These are phyloP conservation scores for Pseudochirops corinnae DNA, from an alignment of 2,797 vertebrate species.

Conservation along the genomic window DNA sequence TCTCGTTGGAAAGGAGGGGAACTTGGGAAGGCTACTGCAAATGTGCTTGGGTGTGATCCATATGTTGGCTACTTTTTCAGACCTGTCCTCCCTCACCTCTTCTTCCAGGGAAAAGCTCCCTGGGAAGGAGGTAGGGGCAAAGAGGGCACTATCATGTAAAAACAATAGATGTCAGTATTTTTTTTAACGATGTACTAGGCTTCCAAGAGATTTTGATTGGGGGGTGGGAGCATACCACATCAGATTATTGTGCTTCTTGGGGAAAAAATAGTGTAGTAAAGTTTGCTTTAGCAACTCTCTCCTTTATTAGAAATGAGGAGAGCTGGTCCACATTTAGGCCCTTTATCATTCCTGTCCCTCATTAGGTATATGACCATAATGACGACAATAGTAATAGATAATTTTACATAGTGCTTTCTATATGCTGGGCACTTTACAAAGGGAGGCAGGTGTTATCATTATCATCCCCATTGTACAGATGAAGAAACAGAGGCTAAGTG, in stretches of 20 bases:
- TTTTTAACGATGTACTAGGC: background rate
- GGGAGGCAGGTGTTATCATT: background rate
- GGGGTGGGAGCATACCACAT: background rate
- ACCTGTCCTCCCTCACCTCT: background rate
- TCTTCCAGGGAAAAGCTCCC: background rate
- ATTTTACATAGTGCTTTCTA: background rate
- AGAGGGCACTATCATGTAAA: background rate
- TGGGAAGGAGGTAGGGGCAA: background rate
- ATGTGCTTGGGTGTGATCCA: background rate
- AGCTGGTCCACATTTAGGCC: background rate
- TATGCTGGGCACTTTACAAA: background rate
- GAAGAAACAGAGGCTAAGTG: background rate
- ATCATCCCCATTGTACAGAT: background rate
- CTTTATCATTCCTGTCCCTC: background rate
- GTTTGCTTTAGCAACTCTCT: background rate
- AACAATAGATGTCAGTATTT: background rate
- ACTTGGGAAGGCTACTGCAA: background rate
- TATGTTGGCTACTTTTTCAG: background rate
- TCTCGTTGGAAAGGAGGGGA: background rate
- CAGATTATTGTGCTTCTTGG: background rate
- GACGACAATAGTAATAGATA: background rate
- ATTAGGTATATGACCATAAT: background rate
- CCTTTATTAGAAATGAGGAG: background rate
- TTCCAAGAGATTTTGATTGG: background rate
- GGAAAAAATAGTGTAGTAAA: background rate